Evolutionary conservation across 2,113 vertebrate species (phyloP).

Genomic region (Centropristis striata): DNA sequence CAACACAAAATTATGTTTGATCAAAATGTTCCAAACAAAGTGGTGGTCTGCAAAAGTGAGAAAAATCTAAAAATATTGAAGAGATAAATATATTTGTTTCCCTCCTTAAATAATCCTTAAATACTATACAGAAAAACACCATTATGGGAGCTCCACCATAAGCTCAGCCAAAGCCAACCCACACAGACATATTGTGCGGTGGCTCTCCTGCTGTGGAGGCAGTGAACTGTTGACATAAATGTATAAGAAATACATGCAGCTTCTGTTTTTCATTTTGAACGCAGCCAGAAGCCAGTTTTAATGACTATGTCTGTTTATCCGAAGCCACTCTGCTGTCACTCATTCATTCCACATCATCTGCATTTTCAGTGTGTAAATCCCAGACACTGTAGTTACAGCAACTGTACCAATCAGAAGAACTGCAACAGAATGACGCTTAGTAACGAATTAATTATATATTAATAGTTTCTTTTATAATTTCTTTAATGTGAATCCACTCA

Average conservation of each 20-base stretch:
- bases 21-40: not conserved
- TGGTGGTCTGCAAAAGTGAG: not conserved
- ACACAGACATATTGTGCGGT: not conserved
- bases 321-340: slow-evolving; percentile 17
- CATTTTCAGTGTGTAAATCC: not conserved
- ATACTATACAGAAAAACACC: not conserved
- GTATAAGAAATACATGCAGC: slow-evolving; percentile 26
- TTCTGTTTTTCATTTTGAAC: slow-evolving; percentile 23
- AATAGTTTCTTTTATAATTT: not conserved
- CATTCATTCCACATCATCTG: slow-evolving; percentile 24
- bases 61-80: not conserved
- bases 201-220: slow-evolving; percentile 33
- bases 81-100: not conserved
- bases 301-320: slow-evolving; percentile 25
- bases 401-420: not conserved
- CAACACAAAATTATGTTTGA: not conserved
- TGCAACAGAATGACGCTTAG: not conserved
- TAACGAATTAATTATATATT: not conserved
- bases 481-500: not conserved
- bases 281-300: slow-evolving; percentile 48
- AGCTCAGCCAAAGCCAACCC: slow-evolving; percentile 17
- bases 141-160: not conserved
- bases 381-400: slow-evolving; percentile 5
- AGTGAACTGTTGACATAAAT: slow-evolving; percentile 25
- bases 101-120: slow-evolving; percentile 2